Evolutionary conservation across 2,888 invertebrate species (phyloP), one percentile per base, ranked within the genome.

Genomic region (Drosophila mimica): DNA sequence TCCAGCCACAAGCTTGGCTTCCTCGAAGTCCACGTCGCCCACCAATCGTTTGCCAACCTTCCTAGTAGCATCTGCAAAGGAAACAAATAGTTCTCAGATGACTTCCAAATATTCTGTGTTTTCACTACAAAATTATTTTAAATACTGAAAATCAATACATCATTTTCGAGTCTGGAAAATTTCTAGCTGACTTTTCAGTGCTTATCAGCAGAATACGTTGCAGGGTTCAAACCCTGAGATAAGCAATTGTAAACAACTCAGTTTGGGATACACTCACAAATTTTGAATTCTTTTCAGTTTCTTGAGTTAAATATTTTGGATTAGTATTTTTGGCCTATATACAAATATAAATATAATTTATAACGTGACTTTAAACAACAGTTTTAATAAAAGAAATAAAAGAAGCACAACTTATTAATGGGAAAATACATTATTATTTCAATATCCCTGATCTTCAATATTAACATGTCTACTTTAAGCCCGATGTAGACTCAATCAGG

Each of bases 11-110:
- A 95, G 93, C 80, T 94, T 94, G 7, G 97, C 99, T 92, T 97
- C 97, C 28, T 94, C 95, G 94, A 96, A 99, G 62, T 96, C 97
- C 9, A 99, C 99, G 95, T 99, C 99, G 60, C 99, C 99, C n/a
- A 98, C 97, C 61, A 99, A 92, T 28, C 97, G 95, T 88, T 96
- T 86, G 0, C 98, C 98, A 68, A 95, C 95, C 90, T 96, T 95
- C 92, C 96, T 97, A 0, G 95, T 94, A 0, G 96, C 81, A 94
- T 98, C 98, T 97, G 88, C 17, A 81, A 76, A 76, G 30, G 62
- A 25, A 40, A 3, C 8, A 6, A 36, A 28, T 17, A 66, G 11
- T 25, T 25, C 15, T 25, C 2, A 7, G 17, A 48, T 11, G 17
- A 11, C 1, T 9, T 3, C 13, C n/a, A 28, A 13, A 25, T n/a